Base-by-base conservation (phyloP, 1,140 invertebrate species). In the Leguminivora glycinivorella region DNA sequence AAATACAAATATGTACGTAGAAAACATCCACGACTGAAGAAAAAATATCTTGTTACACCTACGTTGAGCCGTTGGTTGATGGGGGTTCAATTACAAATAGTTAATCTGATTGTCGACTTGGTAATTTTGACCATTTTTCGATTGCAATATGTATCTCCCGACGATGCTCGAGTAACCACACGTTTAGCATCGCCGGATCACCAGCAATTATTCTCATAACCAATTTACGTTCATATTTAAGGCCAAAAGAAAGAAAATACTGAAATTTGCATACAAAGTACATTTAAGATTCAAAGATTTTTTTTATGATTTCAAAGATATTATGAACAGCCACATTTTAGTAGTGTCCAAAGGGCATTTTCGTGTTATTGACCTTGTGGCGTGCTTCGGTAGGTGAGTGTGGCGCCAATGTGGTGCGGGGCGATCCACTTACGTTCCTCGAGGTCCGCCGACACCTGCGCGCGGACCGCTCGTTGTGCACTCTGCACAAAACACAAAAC, bases 391-490 rank as follows among this genome's bases (percentile, higher is more conserved):
- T 96, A 96, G 63, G 94, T 95, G 74, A 94, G 93, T 84, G 94
- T 91, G 83, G 89, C 87, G 87, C 88, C 90, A 87, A 91, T 88
- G 83, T 92, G 91, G 75, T 92, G 91, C 83, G 90, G 85, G 81
- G 82, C 91, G 84, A 89, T 91, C 90, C 91, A 92, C 85, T 95
- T 93, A 83, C 96, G 93, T 86, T 98, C 97, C 82, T 98, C 97
- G 69, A 98, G 93, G 84, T 98, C 97, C 92, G 97, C 94, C 3
- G 93, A 93, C 31, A 95, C 93, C 76, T 95, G 93, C 78, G 95
- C 95, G 72, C 95, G 95, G 72, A 95, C 88, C 67, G 95, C 94
- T 75, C 93, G 89, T 74, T 94, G 93, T 58, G 93, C 87, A 76
- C 93, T 92, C 82, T 93, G 84, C 67, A 78, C 72, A 66, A 25